These are phyloP conservation scores for Megalurothrips usitatus DNA, from an alignment of 2,888 invertebrate genomes.

Conservation along the genomic window DNA sequence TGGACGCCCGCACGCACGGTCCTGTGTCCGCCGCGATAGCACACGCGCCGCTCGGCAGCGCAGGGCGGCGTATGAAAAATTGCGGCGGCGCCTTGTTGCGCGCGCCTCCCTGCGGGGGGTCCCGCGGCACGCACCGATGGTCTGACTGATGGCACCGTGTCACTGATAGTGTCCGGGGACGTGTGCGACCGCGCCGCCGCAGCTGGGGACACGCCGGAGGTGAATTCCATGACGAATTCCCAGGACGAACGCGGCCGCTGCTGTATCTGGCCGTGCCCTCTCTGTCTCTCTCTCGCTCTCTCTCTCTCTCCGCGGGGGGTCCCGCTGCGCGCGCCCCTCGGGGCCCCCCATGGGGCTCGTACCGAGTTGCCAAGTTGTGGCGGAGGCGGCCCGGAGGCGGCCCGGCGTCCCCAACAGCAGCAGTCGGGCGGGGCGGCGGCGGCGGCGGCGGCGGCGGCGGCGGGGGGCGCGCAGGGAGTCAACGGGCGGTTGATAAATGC, in stretches of 20 bases:
- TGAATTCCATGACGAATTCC: neutral
- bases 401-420: neutral
- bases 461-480: neutral
- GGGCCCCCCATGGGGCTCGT: neutral
- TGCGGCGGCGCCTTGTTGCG: too few species aligned
- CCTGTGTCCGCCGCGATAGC: neutral
- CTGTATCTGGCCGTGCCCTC: too few species aligned
- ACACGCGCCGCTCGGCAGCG: neutral
- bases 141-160: too few species aligned
- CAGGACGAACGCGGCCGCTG: too few species aligned
- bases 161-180: too few species aligned
- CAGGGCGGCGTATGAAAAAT: neutral
- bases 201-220: neutral
- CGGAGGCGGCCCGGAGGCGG: neutral
- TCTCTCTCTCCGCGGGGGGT: neutral
- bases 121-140: too few species aligned
- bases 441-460: neutral
- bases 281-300: neutral
- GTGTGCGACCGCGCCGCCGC: neutral
- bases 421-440: neutral
- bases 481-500: neutral
- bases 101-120: too few species aligned
- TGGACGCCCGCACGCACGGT: too few species aligned
- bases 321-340: too few species aligned
- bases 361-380: slow-evolving; percentile 15